Base-by-base conservation (phyloP, 2,113 vertebrate genomes). In the Rhinopithecus roxellana region DNA sequence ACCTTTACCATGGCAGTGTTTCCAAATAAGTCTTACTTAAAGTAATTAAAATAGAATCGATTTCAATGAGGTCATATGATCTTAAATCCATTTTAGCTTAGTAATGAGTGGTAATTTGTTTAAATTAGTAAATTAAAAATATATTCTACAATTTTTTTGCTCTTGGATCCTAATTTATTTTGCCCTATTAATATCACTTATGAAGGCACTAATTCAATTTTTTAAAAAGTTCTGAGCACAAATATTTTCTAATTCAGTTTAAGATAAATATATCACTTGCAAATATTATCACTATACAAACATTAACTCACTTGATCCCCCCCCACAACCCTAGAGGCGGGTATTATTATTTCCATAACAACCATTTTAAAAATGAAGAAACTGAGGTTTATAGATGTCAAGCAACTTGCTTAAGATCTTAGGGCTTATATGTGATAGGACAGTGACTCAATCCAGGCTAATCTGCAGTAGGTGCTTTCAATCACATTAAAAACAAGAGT, bases 51-150 rank as follows among this genome's bases (percentile, higher is more conserved):
- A 96, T 81, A 93, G 20, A 94, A 88, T 14, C 12, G 35, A 89
- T 30, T 75, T 59, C 32, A 74, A 69, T 59, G 4, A 64, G 9
- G 48, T 48, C 48, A 48, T 11, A 25, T 2, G 78, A 2, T 55
- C 40, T 91, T 72, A 89, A 81, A 17, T 48, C 23, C 70, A 64
- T 50, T 94, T 74, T 48, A 89, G 59, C 67, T 90, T 82, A 91
- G 25, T 75, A 69, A 67, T 50, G 38, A 94, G 55, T 1, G 32
- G 14, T 50, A 82, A 96, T 78, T 61, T 90, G 89, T 88, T 87
- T 93, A 82, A 90, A 95, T 83, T 67, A 87, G 32, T 77, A 97
- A 50, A 96, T 25, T 93, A n/a, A 67, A 96, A 90, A 78, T 20
- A 69, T 80, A 92, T 87, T 78, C 74, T 89, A 32, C 30, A 11